Evolutionary conservation across 2,113 vertebrate species (phyloP).

Genomic region (Phyllostomus discolor): DNA sequence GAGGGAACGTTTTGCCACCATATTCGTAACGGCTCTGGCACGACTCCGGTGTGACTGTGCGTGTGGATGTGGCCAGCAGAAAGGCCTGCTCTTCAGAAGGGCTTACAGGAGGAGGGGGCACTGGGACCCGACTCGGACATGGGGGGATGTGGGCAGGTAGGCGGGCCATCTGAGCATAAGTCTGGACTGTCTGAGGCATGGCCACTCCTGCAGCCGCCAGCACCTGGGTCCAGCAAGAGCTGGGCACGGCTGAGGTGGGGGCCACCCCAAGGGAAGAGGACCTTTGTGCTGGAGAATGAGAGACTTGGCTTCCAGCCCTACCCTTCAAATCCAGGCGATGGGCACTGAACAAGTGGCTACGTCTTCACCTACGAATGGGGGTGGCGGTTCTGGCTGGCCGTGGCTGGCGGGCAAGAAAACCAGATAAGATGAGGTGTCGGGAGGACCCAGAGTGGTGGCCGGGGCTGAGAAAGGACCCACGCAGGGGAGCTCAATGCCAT

Average conservation of each 20-base stretch:
- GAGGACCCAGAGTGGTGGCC: not conserved
- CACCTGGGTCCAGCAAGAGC: not conserved
- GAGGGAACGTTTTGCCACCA: too few relatives aligned
- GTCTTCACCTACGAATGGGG: not conserved
- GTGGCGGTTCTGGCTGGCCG: too few relatives aligned
- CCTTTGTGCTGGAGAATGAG: not conserved
- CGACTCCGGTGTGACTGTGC: too few relatives aligned
- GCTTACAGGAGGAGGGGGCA: not conserved
- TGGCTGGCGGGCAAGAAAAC: not conserved
- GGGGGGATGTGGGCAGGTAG: rapidly evolving
- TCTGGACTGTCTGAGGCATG: not conserved
- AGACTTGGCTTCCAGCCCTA: not conserved
- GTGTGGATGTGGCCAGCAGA: not conserved
- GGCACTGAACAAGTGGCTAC: too few relatives aligned
- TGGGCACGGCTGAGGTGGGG: rapidly evolving
- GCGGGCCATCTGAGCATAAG: not conserved
- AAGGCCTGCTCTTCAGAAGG: too few relatives aligned
- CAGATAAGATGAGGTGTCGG: too few relatives aligned
- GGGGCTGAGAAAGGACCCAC: not conserved
- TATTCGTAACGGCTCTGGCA: not conserved
- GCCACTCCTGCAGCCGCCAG: not conserved
- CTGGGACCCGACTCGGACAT: rapidly evolving
- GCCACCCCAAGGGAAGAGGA: too few relatives aligned
- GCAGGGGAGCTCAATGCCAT: rapidly evolving
- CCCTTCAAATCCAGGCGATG: not conserved